phyloP scores from a whole-genome alignment of 2,113 vertebrate genomes.

The Theropithecus gelada region DNA sequence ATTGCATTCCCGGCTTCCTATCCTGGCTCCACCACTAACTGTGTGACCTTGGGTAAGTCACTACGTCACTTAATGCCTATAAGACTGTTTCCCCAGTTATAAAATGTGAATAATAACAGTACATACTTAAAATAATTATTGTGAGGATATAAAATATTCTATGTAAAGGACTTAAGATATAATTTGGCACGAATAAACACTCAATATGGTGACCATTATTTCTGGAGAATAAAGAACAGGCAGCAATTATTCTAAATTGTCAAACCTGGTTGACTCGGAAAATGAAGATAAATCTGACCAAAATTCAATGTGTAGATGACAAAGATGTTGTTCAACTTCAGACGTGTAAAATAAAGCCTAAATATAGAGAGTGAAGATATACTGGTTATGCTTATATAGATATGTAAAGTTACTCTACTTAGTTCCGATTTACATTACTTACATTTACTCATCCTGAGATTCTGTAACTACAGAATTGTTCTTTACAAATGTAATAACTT shows the following conservation, averaged over 20 bases:
- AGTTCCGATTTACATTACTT: not conserved
- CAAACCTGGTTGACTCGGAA: not conserved
- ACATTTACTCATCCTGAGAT: constrained; percentile 14
- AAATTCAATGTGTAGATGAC: not conserved
- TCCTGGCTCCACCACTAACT: not conserved
- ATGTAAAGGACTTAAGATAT: not conserved
- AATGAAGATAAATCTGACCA: not conserved
- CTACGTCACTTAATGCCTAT: not conserved
- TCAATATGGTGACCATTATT: not conserved
- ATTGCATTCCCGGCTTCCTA: not conserved
- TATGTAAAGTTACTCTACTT: not conserved
- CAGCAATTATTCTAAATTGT: not conserved
- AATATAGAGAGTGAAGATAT: not conserved
- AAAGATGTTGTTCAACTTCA: not conserved
- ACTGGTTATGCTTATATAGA: not conserved
- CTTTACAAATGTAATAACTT: constrained; percentile 25
- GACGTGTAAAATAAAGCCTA: constrained; percentile 21
- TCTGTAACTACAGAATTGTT: not conserved
- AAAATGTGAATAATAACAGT: not conserved
- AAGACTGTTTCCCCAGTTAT: not conserved
- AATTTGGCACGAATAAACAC: not conserved
- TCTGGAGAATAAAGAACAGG: not conserved
- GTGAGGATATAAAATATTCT: not conserved
- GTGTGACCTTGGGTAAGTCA: not conserved
- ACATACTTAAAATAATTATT: not conserved